These are phyloP conservation scores for Tragulus kanchil DNA, from an alignment of 2,113 vertebrate genomes.

Conservation along the genomic window DNA sequence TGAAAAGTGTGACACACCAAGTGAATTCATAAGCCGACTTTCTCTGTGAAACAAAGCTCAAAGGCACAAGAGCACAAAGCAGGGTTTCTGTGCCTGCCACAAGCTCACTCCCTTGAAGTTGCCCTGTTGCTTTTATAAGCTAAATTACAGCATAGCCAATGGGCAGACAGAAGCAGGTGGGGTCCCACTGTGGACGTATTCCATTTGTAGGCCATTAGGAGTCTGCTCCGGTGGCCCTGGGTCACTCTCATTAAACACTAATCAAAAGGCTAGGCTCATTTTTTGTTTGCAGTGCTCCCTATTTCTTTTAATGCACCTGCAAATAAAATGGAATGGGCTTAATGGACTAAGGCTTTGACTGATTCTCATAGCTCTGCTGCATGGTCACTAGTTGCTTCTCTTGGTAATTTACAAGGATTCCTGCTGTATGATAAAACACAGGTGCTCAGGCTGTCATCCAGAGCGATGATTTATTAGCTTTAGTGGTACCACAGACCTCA, in stretches of 20 bases:
- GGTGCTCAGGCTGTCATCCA: constrained; percentile 84
- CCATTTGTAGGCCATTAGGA: constrained; percentile 69
- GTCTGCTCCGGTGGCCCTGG: not conserved
- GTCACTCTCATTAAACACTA: constrained; percentile 71
- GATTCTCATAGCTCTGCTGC: constrained; percentile 62
- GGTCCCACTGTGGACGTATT: constrained; percentile 30
- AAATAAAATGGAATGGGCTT: constrained; percentile 79
- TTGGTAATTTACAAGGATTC: constrained; percentile 84
- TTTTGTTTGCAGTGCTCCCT: constrained; percentile 23
- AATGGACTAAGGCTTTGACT: constrained; percentile 77
- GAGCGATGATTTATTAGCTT: constrained; percentile 84
- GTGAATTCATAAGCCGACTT: constrained; percentile 46
- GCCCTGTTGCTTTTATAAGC: constrained; percentile 59
- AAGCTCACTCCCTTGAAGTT: constrained; percentile 38
- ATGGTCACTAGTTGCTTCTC: constrained; percentile 84
- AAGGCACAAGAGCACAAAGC: constrained; percentile 61
- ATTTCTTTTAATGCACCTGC: constrained; percentile 78
- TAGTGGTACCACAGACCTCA: constrained; percentile 80
- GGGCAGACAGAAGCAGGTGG: not conserved
- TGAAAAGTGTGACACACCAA: constrained; percentile 44
- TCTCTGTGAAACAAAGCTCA: constrained; percentile 55
- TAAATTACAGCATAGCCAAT: constrained; percentile 46
- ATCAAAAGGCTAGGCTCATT: constrained; percentile 68
- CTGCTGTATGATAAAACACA: constrained; percentile 86
- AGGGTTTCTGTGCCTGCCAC: not conserved